phyloP scores from a whole-genome alignment of 2,113 vertebrate species.

The Bos javanicus region DNA sequence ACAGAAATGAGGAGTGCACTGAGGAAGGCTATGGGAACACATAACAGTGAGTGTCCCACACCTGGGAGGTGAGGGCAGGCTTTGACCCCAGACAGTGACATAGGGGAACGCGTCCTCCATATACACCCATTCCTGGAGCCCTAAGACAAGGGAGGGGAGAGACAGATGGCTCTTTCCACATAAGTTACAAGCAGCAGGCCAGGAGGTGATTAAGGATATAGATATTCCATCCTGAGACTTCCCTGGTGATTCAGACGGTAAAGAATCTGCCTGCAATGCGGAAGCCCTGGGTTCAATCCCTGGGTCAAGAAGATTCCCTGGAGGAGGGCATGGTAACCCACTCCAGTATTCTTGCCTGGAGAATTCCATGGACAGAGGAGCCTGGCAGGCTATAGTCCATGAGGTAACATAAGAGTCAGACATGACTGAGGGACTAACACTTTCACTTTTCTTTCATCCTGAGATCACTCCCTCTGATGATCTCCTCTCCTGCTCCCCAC shows the following conservation, averaged over 20 bases:
- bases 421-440: background rate
- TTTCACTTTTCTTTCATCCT: background rate
- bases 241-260: background rate
- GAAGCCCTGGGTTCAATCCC: background rate
- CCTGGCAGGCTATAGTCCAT: background rate
- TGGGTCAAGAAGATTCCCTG: background rate
- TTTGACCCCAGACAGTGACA: accelerated
- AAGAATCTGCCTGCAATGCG: background rate
- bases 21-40: background rate
- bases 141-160: background rate
- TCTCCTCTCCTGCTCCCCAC: background rate
- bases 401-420: background rate
- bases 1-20: too few relatives aligned
- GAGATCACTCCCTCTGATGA: too few relatives aligned
- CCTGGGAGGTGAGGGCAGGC: background rate
- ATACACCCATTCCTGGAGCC: background rate
- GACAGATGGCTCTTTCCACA: background rate
- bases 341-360: background rate
- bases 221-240: background rate
- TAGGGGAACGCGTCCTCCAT: background rate
- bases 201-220: background rate
- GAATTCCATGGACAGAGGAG: background rate
- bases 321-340: background rate
- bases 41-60: background rate
- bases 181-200: background rate